Evolutionary conservation across 2,797 vertebrate species (phyloP), one percentile per base, ranked within the genome.

Genomic region (Gymnothorax reevesii): DNA sequence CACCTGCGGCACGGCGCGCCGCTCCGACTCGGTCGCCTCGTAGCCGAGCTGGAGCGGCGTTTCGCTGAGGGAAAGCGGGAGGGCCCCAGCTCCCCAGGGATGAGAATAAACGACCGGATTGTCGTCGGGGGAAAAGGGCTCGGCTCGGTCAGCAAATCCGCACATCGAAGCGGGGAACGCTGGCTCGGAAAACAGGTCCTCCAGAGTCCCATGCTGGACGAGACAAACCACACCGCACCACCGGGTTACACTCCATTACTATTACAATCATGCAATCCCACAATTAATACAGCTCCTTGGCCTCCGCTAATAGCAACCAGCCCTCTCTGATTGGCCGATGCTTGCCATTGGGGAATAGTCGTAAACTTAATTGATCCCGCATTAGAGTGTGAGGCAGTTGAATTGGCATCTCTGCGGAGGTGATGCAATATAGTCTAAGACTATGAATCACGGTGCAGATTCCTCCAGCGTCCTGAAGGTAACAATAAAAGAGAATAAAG

Each of bases 151-250:
- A 10, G 83, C 62, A 2, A 91, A 87, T 88, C 90, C 85, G 8
- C 92, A 85, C 1, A 82, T 9, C 0, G 88, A 8, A 0, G 88
- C 85, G 2, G 94, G 94, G 88, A 89, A 83, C 25, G 92, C 90
- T 84, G 89, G 92, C 83, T 95, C 93, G 13, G 93, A 88, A 92
- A 94, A 87, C 89, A 94, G 87, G 85, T 94, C 96, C 89, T 96
- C 93, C 83, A 86, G 94, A 90, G 92, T 27, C 88, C 94, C 92
- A 96, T 96, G 93, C 91, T 95, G 62, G 90, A 92, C 79, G 92
- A 90, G 91, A 86, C 90, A 93, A 91, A 94, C 87, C 90, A 88
- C 0, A 91, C 85, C 71, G 87, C 49, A 87, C 89, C 55, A 85
- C 91, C 90, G 84, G 25, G 89, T 88, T 90, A 90, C 91, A 87